Percentiles rank a stretch among this genome's conserved stretches.
Evolutionary conservation across 2,888 invertebrate species (phyloP).

Genomic region (Cyclophora albipunctata): DNA sequence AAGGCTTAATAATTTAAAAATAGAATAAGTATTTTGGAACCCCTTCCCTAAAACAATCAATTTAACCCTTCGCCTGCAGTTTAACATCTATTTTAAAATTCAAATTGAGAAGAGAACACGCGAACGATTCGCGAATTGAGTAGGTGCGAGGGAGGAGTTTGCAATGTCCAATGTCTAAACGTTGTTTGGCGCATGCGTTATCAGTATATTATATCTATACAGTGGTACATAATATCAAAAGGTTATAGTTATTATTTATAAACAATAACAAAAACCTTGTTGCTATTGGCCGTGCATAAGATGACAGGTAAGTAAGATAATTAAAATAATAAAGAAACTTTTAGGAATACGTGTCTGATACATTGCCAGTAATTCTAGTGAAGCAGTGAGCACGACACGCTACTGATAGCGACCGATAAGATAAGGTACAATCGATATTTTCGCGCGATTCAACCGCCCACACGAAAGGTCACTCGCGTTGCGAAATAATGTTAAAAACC

Average conservation of each 20-base stretch:
- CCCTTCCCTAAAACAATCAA: too few species aligned
- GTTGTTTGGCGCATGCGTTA: constrained; percentile 53
- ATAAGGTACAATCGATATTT: constrained; percentile 57
- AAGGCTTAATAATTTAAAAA: too few species aligned
- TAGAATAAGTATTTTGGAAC: too few species aligned
- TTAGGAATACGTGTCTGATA: not conserved
- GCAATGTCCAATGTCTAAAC: constrained; percentile 52
- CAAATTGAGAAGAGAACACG: not conserved
- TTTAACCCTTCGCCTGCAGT: too few species aligned
- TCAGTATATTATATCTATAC: not conserved
- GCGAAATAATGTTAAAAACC: constrained; percentile 52
- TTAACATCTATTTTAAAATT: too few species aligned
- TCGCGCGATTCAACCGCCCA: constrained; percentile 61
- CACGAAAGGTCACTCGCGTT: constrained; percentile 67
- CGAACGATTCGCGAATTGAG: constrained; percentile 29
- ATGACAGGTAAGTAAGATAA: too few species aligned
- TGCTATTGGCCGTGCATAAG: too few species aligned
- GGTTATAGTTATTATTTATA: not conserved
- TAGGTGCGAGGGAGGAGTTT: constrained; percentile 58
- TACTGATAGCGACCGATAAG: constrained; percentile 55
- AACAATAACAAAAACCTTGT: not conserved
- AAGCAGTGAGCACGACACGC: constrained; percentile 53
- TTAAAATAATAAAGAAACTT: too few species aligned
- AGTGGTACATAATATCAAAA: not conserved
- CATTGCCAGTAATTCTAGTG: not conserved